phyloP scores from a whole-genome alignment of 2,888 invertebrate genomes.

The Plutella xylostella region DNA sequence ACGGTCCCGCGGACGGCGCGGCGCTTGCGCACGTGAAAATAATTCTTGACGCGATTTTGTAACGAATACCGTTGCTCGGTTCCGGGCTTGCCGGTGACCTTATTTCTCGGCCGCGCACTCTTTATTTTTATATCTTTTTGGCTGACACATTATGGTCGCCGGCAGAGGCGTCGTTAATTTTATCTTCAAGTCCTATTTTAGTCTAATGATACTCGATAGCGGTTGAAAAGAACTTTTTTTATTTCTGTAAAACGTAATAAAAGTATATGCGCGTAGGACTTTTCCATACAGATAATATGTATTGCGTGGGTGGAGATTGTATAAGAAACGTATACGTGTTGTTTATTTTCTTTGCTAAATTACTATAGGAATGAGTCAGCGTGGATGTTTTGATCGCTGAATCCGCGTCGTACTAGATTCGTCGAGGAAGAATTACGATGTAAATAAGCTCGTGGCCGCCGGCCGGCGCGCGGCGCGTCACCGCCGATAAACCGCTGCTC shows the following conservation, averaged over 20 bases:
- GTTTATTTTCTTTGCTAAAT: background rate
- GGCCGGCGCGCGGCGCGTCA: constrained; percentile 5
- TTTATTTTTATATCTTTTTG: constrained; percentile 60
- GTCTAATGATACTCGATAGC: constrained; percentile 14
- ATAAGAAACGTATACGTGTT: too few relatives aligned
- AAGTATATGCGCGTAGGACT: too few relatives aligned
- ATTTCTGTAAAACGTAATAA: background rate
- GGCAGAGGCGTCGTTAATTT: constrained; percentile 24
- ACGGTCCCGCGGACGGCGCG: constrained; percentile 43
- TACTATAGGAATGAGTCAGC: constrained; percentile 29
- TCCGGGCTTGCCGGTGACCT: constrained; percentile 64
- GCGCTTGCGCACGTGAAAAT: constrained; percentile 57
- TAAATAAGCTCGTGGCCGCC: constrained; percentile 21
- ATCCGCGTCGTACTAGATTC: constrained; percentile 30
- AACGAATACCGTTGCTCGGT: constrained; percentile 64
- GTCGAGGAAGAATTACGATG: constrained; percentile 22
- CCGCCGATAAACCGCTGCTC: background rate
- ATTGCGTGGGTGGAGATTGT: too few relatives aligned
- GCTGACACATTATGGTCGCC: constrained; percentile 32
- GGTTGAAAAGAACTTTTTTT: constrained; percentile 10
- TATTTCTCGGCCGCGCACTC: constrained; percentile 56
- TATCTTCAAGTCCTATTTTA: constrained; percentile 26
- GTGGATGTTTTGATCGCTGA: constrained; percentile 30
- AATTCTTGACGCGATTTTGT: constrained; percentile 69
- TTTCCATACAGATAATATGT: too few relatives aligned